Percentiles rank a stretch among this genome's conserved stretches.
These are phyloP conservation scores for Girardinus metallicus DNA, from an alignment of 2,797 vertebrate genomes.

Conservation along the genomic window DNA sequence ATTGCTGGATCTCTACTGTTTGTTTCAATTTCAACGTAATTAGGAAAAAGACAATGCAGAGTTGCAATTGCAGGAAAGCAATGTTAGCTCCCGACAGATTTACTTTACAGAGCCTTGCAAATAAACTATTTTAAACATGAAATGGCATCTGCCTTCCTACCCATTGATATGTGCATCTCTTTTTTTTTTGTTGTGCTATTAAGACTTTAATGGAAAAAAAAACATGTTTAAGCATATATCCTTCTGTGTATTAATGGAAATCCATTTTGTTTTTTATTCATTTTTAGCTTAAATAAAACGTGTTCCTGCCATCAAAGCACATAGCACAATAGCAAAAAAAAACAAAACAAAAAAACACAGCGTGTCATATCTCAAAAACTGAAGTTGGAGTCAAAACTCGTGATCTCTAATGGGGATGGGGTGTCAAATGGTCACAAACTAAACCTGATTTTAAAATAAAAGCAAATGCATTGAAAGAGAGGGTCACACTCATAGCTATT, in stretches of 20 bases:
- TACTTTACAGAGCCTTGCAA: neutral
- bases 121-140: neutral
- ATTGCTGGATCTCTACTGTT: neutral
- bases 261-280: neutral
- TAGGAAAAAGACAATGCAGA: neutral
- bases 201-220: neutral
- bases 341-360: neutral
- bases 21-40: neutral
- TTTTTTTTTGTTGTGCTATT: neutral
- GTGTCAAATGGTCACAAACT: neutral
- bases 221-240: neutral
- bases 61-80: neutral
- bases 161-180: neutral
- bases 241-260: neutral
- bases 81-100: neutral
- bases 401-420: neutral
- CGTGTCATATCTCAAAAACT: neutral
- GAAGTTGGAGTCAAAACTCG: neutral
- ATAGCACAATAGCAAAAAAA: neutral
- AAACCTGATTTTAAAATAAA: neutral
- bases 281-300: neutral
- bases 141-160: neutral
- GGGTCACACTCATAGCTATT: constrained; percentile 9
- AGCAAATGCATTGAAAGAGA: constrained; percentile 17
- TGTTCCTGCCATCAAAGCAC: neutral